Evolutionary conservation across 2,797 vertebrate genomes (phyloP), one percentile per base, ranked within the genome.

Genomic region (Parotocinclus haroldoi): DNA sequence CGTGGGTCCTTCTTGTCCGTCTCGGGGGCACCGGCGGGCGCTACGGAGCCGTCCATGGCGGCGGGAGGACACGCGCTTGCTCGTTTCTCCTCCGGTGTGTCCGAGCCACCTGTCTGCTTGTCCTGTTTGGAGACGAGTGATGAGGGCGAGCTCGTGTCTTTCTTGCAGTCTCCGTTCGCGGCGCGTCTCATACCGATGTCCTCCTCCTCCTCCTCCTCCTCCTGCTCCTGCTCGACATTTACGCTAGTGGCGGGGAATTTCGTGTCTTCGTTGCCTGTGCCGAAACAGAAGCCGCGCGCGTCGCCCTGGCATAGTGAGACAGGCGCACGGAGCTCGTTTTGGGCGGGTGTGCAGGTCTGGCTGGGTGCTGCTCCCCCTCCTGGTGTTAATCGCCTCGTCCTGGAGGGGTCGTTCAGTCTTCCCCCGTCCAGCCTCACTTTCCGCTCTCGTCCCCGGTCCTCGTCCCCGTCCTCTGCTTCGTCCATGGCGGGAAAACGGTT

Each of bases 161-260:
- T 84, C 86, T 88, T 86, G 80, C 90, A 92, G 39, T 92, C 91
- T 77, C 91, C 91, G 90, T 92, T 93, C 76, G 89, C 89, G 79
- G 87, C 91, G 86, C 89, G 90, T 85, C 88, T 89, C 90, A 90
- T 89, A 8, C 79, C 86, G 80, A 72, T 78, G 73, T 72, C 77
- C 63, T 66, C 79, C 36, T 77, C 79, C 71, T 69, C 79, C 68
- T 56, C 73, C 76, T 70, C 46, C 57, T 46, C 63, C 27, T 55
- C 53, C 8, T 63, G 42, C 46, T 55, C 63, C 40, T 65, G 51
- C 63, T 50, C 57, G 70, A 69, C 56, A 76, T 56, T 44, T 10
- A 18, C 53, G 48, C 63, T 66, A 46, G 57, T 53, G 9, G 57
- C 48, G 5, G 66, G 40, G 49, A 57, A 51, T n/a, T 19, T 53